phyloP scores from a whole-genome alignment of 2,113 vertebrate genomes.

The Sisor rabdophorus region DNA sequence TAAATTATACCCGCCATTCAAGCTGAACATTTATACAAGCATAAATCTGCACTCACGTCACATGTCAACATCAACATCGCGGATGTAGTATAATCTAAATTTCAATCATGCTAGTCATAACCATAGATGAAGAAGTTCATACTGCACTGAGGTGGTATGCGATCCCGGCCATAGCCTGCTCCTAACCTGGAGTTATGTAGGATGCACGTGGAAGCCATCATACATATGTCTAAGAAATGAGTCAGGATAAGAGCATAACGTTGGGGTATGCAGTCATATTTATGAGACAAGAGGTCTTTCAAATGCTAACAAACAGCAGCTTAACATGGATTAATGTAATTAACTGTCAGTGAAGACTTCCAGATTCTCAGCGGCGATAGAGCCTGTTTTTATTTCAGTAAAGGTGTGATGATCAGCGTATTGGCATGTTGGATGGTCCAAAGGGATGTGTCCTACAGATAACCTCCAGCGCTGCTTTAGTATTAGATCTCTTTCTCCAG shows the following conservation, averaged over 20 bases:
- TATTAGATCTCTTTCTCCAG: slow-evolving; percentile 8
- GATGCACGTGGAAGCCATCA: slow-evolving; percentile 37
- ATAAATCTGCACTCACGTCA: no score
- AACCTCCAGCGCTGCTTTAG: slow-evolving; percentile 47
- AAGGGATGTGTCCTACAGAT: slow-evolving; percentile 53
- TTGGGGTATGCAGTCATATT: slow-evolving; percentile 58
- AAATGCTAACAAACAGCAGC: slow-evolving; percentile 65
- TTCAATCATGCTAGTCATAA: no score
- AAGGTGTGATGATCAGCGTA: slow-evolving; percentile 30
- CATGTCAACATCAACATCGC: no score
- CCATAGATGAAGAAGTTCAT: no score
- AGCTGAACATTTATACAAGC: no score
- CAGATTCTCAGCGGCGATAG: slow-evolving; percentile 53
- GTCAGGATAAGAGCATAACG: slow-evolving; percentile 44
- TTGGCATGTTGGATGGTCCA: slow-evolving; percentile 50
- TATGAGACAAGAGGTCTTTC: slow-evolving; percentile 66
- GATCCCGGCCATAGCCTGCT: background rate
- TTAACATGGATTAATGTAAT: slow-evolving; percentile 68
- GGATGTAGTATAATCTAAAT: no score
- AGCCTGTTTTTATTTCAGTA: slow-evolving; percentile 57
- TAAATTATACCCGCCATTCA: no score
- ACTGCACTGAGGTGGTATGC: background rate
- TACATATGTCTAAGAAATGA: background rate
- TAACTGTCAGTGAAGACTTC: slow-evolving; percentile 64
- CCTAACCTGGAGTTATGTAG: slow-evolving; percentile 43